Percentiles rank a stretch among this genome's conserved stretches.
These are phyloP conservation scores for Cheirogaleus medius DNA, from an alignment of 2,113 vertebrate species.

Conservation along the genomic window DNA sequence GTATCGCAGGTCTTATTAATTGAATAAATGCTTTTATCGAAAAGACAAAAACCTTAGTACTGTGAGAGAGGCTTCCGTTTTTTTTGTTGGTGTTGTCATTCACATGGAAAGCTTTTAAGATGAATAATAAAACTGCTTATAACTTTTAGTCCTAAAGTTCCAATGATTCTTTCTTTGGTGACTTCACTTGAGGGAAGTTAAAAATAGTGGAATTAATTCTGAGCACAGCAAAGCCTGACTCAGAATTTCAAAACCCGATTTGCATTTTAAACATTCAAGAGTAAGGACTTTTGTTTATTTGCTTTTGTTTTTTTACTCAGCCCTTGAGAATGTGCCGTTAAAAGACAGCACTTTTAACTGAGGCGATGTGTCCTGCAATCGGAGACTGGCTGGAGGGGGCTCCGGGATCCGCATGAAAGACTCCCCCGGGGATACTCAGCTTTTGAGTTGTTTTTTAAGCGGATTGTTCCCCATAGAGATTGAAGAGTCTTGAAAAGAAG, in stretches of 20 bases:
- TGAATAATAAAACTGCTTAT: background rate
- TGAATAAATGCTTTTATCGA: background rate
- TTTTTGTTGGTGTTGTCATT: background rate
- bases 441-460: background rate
- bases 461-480: background rate
- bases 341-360: background rate
- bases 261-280: constrained; percentile 43
- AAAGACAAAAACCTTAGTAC: background rate
- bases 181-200: constrained; percentile 45
- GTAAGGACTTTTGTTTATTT: constrained; percentile 40
- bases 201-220: constrained; percentile 59
- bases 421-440: background rate
- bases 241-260: background rate
- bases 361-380: background rate
- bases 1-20: background rate
- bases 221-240: constrained; percentile 19
- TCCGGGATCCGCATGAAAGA: background rate
- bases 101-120: constrained; percentile 21
- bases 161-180: background rate
- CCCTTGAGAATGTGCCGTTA: background rate
- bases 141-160: constrained; percentile 16
- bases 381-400: background rate
- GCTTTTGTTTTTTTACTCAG: constrained; percentile 10
- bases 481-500: background rate
- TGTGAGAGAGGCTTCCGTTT: background rate